A percentile compares a stretch with the other conserved stretches of the same genome.
Evolutionary conservation across 2,888 invertebrate genomes (phyloP).

Genomic region (Chymomyza amoena): DNA sequence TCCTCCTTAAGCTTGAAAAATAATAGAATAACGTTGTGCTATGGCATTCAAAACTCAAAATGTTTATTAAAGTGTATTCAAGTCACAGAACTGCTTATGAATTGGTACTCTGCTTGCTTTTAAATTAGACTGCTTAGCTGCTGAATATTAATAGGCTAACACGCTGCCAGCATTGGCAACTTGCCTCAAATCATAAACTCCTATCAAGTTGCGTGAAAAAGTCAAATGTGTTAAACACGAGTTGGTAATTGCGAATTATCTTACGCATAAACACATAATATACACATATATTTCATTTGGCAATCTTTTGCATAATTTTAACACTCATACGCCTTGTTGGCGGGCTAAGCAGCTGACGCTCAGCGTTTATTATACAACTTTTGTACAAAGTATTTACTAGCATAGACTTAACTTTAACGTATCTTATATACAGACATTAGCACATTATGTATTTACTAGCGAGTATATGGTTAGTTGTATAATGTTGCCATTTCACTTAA

Average conservation of each 20-base stretch:
- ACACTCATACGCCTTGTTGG: slow-evolving; percentile 61
- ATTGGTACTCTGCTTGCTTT: too few relatives aligned
- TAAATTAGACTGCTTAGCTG: too few relatives aligned
- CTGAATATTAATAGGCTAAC: neutral
- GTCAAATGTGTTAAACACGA: neutral
- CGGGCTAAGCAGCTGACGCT: neutral
- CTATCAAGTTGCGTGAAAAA: neutral
- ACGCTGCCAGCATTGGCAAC: neutral
- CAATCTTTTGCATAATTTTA: slow-evolving; percentile 39
- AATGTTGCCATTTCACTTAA: slow-evolving; percentile 64
- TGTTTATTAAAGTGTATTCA: too few relatives aligned
- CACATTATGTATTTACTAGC: slow-evolving; percentile 38
- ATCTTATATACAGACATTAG: neutral
- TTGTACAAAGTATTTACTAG: slow-evolving; percentile 15
- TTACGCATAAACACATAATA: neutral
- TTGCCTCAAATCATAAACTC: neutral
- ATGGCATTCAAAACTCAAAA: too few relatives aligned
- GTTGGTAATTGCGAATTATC: neutral
- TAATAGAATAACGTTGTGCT: too few relatives aligned
- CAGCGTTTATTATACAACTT: slow-evolving; percentile 59
- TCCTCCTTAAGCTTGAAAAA: too few relatives aligned
- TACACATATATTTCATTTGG: slow-evolving; percentile 15
- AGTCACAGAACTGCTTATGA: too few relatives aligned
- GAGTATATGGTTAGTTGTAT: slow-evolving; percentile 24
- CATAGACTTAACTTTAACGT: neutral